Conservation (phyloP, 2,797 vertebrate genomes). For the Loriculus beryllinus region DNA sequence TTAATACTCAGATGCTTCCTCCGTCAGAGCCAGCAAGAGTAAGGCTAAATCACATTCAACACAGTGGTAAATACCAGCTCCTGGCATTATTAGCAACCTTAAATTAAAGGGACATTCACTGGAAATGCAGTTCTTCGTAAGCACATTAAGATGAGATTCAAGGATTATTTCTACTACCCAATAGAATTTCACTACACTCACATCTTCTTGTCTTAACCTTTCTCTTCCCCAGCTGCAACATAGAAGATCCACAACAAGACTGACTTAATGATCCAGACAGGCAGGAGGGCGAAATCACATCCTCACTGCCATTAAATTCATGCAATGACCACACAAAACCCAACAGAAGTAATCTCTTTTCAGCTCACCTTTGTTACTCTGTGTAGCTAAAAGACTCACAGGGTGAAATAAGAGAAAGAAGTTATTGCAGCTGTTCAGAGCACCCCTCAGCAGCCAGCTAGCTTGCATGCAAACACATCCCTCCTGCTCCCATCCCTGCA, state of each 20-base stretch:
- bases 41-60: not conserved
- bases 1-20: not conserved
- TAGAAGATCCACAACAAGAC: not conserved
- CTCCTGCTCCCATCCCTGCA: not conserved
- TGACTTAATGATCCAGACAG: not conserved
- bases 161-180: not conserved
- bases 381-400: not conserved
- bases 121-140: not conserved
- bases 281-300: rapidly evolving
- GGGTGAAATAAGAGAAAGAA: not conserved
- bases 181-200: not conserved
- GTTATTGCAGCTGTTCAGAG: not conserved
- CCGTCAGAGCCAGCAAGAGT: not conserved
- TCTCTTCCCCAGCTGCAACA: not conserved
- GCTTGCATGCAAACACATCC: not conserved
- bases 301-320: not conserved
- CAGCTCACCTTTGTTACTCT: not conserved
- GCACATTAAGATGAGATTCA: not conserved
- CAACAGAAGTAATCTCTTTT: not conserved
- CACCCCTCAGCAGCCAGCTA: not conserved
- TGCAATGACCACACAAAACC: not conserved
- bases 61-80: not conserved
- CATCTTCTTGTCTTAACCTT: not conserved
- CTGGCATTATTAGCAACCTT: not conserved
- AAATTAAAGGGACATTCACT: conserved; percentile 17